Conservation (phyloP, 2,888 invertebrate species). For the Euphydryas editha region DNA sequence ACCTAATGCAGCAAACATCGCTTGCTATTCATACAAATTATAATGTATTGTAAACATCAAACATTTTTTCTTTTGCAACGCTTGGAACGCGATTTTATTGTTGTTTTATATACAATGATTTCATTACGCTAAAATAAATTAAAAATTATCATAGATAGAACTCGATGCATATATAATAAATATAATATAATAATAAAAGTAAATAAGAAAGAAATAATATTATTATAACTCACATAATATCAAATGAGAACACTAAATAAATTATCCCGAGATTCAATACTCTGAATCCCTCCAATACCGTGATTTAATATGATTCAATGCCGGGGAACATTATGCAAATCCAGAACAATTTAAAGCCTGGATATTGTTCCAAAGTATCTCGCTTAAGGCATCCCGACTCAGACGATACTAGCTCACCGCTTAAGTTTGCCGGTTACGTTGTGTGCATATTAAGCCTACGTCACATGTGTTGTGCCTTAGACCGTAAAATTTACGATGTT, state of each 20-base stretch:
- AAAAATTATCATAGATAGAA: not conserved
- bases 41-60: not conserved
- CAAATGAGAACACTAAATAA: not conserved
- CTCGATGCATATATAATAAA: not conserved
- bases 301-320: conserved; percentile 37
- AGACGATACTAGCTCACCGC: conserved; percentile 25
- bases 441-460: conserved; percentile 69
- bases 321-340: conserved; percentile 37
- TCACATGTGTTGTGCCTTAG: conserved; percentile 65
- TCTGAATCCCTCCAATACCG: conserved; percentile 14
- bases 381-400: conserved; percentile 29
- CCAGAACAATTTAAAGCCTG: conserved; percentile 35
- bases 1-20: not conserved
- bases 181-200: too few relatives aligned
- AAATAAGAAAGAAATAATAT: too few relatives aligned
- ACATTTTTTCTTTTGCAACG: too few relatives aligned
- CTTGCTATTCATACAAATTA: not conserved
- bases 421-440: conserved; percentile 47
- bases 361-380: conserved; percentile 39
- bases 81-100: too few relatives aligned
- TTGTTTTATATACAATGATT: not conserved
- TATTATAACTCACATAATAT: too few relatives aligned
- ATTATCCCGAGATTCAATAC: conserved; percentile 14
- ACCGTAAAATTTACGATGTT: conserved; percentile 80
- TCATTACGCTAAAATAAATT: not conserved